phyloP scores from a whole-genome alignment of 1,140 invertebrate species.

The Helicorthomorpha holstii region DNA sequence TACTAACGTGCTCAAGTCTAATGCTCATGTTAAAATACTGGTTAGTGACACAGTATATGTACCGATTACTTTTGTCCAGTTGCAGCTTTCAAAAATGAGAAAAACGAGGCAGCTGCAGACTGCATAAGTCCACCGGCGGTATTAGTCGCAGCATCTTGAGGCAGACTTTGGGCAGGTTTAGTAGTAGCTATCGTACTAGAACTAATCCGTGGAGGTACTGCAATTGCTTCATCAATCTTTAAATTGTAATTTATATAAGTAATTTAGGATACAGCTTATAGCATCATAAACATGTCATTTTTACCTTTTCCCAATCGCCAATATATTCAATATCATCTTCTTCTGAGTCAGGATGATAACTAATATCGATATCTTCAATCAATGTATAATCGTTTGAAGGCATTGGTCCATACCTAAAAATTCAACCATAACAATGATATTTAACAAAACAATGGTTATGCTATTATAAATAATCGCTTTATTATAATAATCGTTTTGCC shows the following conservation, averaged over 20 bases:
- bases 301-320: background rate
- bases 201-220: background rate
- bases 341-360: constrained; percentile 1
- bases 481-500: background rate
- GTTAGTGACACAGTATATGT: too few relatives aligned
- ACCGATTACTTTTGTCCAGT: constrained; percentile 4
- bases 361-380: constrained; percentile 5
- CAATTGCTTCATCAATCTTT: background rate
- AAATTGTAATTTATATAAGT: too few relatives aligned
- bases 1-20: too few relatives aligned
- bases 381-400: constrained; percentile 35
- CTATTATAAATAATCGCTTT: background rate
- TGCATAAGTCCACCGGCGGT: constrained; percentile 2
- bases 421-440: background rate
- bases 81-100: constrained; percentile 16
- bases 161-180: background rate
- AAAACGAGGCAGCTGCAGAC: constrained; percentile 18
- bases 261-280: too few relatives aligned
- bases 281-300: background rate
- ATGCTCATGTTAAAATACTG: too few relatives aligned
- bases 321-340: background rate
- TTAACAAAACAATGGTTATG: background rate
- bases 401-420: constrained; percentile 7
- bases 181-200: background rate
- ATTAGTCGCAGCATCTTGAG: background rate